Base-by-base conservation (phyloP, 2,113 vertebrate species). In the Oncorhynchus nerka region DNA sequence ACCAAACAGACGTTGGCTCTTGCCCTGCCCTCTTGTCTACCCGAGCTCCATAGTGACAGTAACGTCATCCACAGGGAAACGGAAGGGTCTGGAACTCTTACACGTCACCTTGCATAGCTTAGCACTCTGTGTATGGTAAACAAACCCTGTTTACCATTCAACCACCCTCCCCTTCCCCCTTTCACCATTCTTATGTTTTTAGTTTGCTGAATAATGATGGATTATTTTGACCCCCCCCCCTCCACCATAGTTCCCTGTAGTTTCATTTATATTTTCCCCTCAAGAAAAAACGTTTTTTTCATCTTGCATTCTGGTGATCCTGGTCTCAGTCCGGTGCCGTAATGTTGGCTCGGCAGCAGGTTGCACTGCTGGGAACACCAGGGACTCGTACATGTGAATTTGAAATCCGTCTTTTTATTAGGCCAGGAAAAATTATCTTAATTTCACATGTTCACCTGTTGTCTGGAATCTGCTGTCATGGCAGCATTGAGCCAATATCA, bases 191-290 rank as follows among this genome's bases (percentile, higher is more conserved):
- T 80, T 83, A 70, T 87, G 77, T 88, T 89, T 87, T 86, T 82
- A 79, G 84, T 87, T 87, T 82, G 83, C 78, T 75, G 69, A 61
- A 75, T 82, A 87, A 84, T 79, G 75, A 78, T 34, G 89, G 89
- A 89, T 91, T 90, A 92, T 90, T 91, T 84, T 65, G 79, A 85
- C 87, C 88, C 80, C 51, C 59, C 16, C 70, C 20, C 2, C 67
- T 2, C 0, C 22, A 51, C 15, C 61, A 0, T 39, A 8, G 7
- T 39, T 71, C 70, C 5, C 30, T 1, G 0, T 24, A 9, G 6
- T 55, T 22, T 73, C 70, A 80, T 77, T 71, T 45, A 20, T 55
- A 9, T 74, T 75, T 81, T 68, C 49, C 70, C 2, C 66, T 66
- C 3, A 7, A 62, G 22, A 6, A 51, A 76, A 83, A 84, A 85